phyloP scores from a whole-genome alignment of 2,113 vertebrate species.

The Hucho hucho region DNA sequence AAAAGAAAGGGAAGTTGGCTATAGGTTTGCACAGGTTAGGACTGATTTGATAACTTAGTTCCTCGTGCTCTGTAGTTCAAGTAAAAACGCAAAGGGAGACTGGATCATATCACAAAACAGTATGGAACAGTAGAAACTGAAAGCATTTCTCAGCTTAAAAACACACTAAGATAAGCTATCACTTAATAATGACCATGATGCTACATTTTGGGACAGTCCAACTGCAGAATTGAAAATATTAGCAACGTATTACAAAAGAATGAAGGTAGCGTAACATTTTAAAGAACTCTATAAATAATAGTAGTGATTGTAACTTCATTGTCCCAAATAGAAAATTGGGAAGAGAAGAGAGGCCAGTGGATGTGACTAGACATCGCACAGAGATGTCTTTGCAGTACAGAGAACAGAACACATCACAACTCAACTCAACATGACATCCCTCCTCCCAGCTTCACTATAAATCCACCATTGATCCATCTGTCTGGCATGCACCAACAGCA shows the following conservation, averaged over 20 bases:
- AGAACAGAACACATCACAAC: slow-evolving; percentile 3
- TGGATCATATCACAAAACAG: too few species aligned
- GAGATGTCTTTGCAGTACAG: slow-evolving; percentile 25
- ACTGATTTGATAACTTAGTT: slow-evolving; percentile 33
- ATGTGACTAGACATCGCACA: slow-evolving; percentile 28
- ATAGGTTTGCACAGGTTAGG: not conserved
- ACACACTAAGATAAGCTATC: too few species aligned
- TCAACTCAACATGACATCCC: not conserved
- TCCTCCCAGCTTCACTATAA: not conserved
- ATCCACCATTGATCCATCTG: slow-evolving; percentile 22
- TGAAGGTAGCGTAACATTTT: too few species aligned
- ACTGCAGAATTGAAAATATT: not conserved
- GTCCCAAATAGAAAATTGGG: too few species aligned
- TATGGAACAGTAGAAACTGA: too few species aligned
- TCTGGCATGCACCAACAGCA: slow-evolving; percentile 35
- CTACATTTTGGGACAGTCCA: slow-evolving; percentile 3
- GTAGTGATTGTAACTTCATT: too few species aligned
- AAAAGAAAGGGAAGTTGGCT: slow-evolving; percentile 6
- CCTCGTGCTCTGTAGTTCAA: slow-evolving; percentile 50
- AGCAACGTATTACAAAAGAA: too few species aligned
- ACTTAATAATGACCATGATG: slow-evolving; percentile 14
- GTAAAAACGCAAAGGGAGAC: not conserved
- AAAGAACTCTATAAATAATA: too few species aligned
- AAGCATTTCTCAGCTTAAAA: too few species aligned
- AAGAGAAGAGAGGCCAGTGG: not conserved